Evolutionary conservation across 1,140 invertebrate genomes (phyloP).

Genomic region (Subanguina moxae): DNA sequence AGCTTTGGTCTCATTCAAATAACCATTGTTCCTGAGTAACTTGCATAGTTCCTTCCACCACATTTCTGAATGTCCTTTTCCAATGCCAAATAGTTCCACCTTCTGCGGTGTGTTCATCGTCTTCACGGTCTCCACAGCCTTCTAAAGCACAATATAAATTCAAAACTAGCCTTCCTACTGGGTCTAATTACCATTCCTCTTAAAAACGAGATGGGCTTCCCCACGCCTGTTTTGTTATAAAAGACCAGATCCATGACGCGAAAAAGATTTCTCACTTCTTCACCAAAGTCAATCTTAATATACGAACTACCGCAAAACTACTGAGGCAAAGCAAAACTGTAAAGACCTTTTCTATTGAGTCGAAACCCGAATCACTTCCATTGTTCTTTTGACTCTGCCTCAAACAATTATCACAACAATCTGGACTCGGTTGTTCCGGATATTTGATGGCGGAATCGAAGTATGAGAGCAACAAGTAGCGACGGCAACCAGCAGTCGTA

Average conservation of each 20-base stretch:
- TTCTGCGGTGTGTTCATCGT: not conserved
- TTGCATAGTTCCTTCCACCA: slow-evolving; percentile 33
- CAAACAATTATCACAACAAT: slow-evolving; percentile 35
- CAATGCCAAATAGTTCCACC: slow-evolving; percentile 16
- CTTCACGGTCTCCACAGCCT: not conserved
- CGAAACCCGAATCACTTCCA: not conserved
- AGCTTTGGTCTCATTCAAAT: slow-evolving; percentile 19
- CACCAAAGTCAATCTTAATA: slow-evolving; percentile 16
- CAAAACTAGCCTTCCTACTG: not conserved
- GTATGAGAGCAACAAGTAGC: not conserved
- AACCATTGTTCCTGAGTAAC: slow-evolving; percentile 27
- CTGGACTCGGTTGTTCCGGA: slow-evolving; percentile 18
- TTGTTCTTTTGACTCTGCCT: slow-evolving; percentile 8
- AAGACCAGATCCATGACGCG: slow-evolving; percentile 18
- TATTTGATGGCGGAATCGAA: slow-evolving; percentile 19
- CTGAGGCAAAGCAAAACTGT: not conserved
- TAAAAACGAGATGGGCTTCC: slow-evolving; percentile 27
- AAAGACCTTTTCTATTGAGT: not conserved
- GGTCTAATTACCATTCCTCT: slow-evolving; percentile 19
- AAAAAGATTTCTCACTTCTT: slow-evolving; percentile 18
- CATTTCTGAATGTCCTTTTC: slow-evolving; percentile 16
- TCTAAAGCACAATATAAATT: slow-evolving; percentile 6
- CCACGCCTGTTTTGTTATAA: slow-evolving; percentile 17
- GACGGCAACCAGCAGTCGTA: not conserved
- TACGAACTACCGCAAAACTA: not conserved